Base-by-base conservation (phyloP, 2,888 invertebrate species). In the Drosophila paranaensis region DNA sequence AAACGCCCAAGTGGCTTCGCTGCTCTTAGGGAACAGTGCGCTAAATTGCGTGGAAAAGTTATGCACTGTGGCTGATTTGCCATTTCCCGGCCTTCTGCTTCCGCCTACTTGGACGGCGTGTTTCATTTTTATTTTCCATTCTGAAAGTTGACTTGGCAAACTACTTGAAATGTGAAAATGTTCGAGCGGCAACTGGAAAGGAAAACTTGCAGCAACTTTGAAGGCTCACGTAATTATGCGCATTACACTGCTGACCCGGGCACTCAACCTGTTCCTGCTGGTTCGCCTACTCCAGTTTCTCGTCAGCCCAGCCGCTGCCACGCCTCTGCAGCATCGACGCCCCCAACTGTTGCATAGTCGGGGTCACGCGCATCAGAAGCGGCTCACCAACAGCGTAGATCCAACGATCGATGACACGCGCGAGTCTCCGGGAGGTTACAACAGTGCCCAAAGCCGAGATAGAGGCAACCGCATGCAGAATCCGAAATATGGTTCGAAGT, bases 141-240 rank as follows among this genome's bases (percentile, higher is more conserved):
- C 55, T 48, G 60, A 51, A 75, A 82, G 82, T 82, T 82, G 82
- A 81, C 88, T 85, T 82, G 69, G 85, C 73, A 71, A 82, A 85
- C 85, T 88, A 77, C 82, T 88, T 88, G 66, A 88, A 88, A 88
- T 82, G 73, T 88, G 73, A 82, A 84, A 85, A 79, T 85, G 77
- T 72, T 88, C 55, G 54, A 79, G 77, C 69, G 64, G 43, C 64
- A 74, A 71, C 68, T 82, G 67, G 56, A 71, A 87, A 75, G 64
- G 42, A 69, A 82, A 79, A 85, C 79, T 85, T 79, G 54, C 64
- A 66, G 33, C 48, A 82, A 85, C 81, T 85, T 85, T 85, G 67
- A 82, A 79, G 68, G 65, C 74, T 71, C 67, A 69, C 66, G 71
- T 79, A 87, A 84, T 82, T 81, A 87, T 88, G 88, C 81, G 67